Evolutionary conservation across 2,113 vertebrate genomes (phyloP), one percentile per base, ranked within the genome.

Genomic region (Daphoenositta chrysoptera): DNA sequence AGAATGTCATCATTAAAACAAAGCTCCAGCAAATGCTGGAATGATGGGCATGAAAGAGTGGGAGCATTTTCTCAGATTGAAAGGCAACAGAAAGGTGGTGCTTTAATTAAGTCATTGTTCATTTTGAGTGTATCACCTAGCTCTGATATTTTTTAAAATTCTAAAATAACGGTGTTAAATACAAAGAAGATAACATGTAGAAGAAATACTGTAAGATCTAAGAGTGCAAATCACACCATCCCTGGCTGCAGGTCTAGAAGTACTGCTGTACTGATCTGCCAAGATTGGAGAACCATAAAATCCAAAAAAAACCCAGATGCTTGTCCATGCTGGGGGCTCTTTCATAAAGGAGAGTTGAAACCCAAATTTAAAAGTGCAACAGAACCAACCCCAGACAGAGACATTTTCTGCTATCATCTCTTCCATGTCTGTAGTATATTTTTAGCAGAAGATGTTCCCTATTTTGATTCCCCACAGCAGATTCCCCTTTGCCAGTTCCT

Each of bases 1-100:
- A 92, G 92, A 94, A 95, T 96, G 93, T 90, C 95, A 75, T 91
- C 72, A 31, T 95, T 95, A 96, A 97, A 94, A 77, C 91, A 97
- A 96, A 95, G 31, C 76, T 80, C 65, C 76, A 75, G 71, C 87
- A 89, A 95, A 69, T 80, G 54, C 91, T 69, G 72, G 90, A 88
- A 39, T 88, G 73, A 93, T 15, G 71, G 89, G 81, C 61, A 44
- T 91, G 89, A 88, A 94, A 79, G 50, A 76, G 53, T 45, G 44
- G 47, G 84, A 87, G 37, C 13, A 15, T 78, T 93, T 93, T 83
- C 40, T 79, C 44, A 50, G 70, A 35, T 54, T 84, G 82, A 89
- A 92, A 89, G 51, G 72, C 53, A 93, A 96, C 83, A 93, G 60
- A 93, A 96, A 95, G 84, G 83, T 91, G 78, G 39, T 39, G 39